Evolutionary conservation across 2,888 invertebrate genomes (phyloP), one percentile per base, ranked within the genome.

Genomic region (Rhimphoctona megacephalus): DNA sequence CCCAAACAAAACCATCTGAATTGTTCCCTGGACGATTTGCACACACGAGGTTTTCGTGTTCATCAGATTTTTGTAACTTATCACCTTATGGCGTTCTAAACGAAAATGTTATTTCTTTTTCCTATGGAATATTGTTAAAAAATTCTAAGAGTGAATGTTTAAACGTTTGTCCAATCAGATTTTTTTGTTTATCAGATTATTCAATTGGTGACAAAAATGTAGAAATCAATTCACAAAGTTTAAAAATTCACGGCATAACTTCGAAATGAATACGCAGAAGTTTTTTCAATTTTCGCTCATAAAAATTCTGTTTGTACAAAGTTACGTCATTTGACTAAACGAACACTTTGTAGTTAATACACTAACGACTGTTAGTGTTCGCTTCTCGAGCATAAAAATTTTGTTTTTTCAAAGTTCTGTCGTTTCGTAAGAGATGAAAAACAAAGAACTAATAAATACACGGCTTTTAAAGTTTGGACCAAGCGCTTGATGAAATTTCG

Each of bases 11-110:
- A 11, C 19, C 30, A 19, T 2, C 14, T n/a, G 54, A 39, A 70
- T 49, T 70, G 30, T 30, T 54, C 19, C n/a, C 30, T 49, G 46
- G 43, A 43, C 64, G 76, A 77, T 64, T 46, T 64, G 46, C 64
- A 46, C 46, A 33, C 64, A 14, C 30, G 61, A 30, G n/a, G 14
- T 64, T 17, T 9, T 77, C 54, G 6, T 54, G 39, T 73, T 39
- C 36, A 14, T 73, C 54, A 52, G 36, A 73, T n/a, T 67, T 39
- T 67, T 3, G 61, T 61, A 30, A 61, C 30, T 61, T 61, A 61
- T 30, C 30, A 30, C 30, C 30, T 17, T 33, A 70, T 70, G 25
- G 33, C 19, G 8, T 25, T 30, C 2, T 19, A 70, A 33, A 46
- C 9, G 33, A 43, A 39, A 69, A 25, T 14, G 0, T 43, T 43